Base-by-base conservation (phyloP, 2,113 vertebrate species). In the Boulengeromyrus knoepffleri region DNA sequence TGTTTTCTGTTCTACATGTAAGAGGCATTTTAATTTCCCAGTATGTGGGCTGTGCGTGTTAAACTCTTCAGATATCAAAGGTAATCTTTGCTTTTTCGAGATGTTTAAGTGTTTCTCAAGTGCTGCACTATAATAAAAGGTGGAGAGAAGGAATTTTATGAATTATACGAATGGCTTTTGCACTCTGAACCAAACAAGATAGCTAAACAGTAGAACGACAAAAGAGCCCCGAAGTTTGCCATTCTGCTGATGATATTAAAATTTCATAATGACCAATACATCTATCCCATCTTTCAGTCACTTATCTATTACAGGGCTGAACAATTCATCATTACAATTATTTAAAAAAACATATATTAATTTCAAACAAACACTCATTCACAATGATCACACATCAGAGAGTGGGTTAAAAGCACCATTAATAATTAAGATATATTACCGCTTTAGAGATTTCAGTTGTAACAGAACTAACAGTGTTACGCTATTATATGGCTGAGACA, bases 41-140 rank as follows among this genome's bases (percentile, higher is more conserved):
- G 56, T 19, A 52, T 58, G 36, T 56, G 24, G 36, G 15, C 7
- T 62, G 21, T 85, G 46, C 46, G 39, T 80, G 66, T 89, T 87
- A n/a, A 42, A 89, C 86, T 39, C 3, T 86, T 15, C n/a, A 91
- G 90, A 91, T 84, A 66, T 91, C 77, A 85, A 66, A 47, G 47
- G 53, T 47, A 62, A 90, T 83, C 89, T 88, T 46, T 89, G 70
- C 66, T 24, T 87, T 89, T 74, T 91, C 27, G 31, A 62, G 52
- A 56, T 80, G 62, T 58, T 89, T 50, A 89, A 89, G 88, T 46
- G 62, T 31, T 46, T 70, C 88, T 74, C 62, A 12, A 77, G 46
- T 24, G 27, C n/a, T 31, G 62, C 10, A n/a, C 46, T 21, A 52
- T 77, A 47, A 27, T 27, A 27, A 27, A 50, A 47, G 0, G 1